phyloP scores from a whole-genome alignment of 2,797 vertebrate species.

The Naso thynnoides region DNA sequence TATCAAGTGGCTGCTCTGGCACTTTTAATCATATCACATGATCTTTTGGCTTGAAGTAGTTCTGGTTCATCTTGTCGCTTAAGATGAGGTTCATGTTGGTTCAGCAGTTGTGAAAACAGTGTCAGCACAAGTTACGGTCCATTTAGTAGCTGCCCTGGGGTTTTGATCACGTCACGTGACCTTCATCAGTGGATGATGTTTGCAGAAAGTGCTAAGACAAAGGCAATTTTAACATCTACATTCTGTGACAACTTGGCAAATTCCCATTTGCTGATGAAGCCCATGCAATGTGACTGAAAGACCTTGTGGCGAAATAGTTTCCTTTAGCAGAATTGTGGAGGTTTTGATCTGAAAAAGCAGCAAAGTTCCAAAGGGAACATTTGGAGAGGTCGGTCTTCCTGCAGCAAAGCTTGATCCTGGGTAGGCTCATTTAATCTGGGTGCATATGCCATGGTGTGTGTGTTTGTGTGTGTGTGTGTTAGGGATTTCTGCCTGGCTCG shows the following conservation, averaged over 20 bases:
- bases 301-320: slow-evolving; percentile 5
- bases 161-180: not conserved
- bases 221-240: not conserved
- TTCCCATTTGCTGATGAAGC: not conserved
- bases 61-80: not conserved
- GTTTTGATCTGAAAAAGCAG: slow-evolving; percentile 28
- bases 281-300: not conserved
- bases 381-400: slow-evolving; percentile 33
- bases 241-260: not conserved
- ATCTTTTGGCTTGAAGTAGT: not conserved
- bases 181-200: not conserved
- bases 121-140: not conserved
- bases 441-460: not conserved
- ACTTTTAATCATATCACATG: not conserved
- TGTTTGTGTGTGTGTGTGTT: slow-evolving; percentile 23
- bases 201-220: slow-evolving; percentile 6
- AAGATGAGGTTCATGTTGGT: not conserved
- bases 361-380: slow-evolving; percentile 31
- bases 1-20: not conserved
- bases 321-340: not conserved
- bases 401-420: slow-evolving; percentile 11
- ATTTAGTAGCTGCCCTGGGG: not conserved
- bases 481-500: slow-evolving; percentile 40
- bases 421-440: slow-evolving; percentile 25
- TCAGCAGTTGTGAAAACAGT: not conserved